Base-by-base conservation (phyloP, 2,113 vertebrate species). In the Todiramphus chloris region DNA sequence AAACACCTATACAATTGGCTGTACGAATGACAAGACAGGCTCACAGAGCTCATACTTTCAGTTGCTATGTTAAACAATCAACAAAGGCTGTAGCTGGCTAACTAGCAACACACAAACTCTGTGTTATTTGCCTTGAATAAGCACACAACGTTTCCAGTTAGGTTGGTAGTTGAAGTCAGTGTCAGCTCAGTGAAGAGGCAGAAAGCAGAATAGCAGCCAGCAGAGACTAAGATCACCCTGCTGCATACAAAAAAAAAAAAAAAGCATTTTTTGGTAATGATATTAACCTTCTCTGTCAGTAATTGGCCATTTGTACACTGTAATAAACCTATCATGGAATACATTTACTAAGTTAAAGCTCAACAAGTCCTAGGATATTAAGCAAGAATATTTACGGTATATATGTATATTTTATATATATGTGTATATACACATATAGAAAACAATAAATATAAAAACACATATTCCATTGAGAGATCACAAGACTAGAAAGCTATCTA, bases 101-200 rank as follows among this genome's bases (percentile, higher is more conserved):
- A 68, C 31, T 56, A 69, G n/a, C 55, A 92, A 93, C 91, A 55
- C 1, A 53, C 37, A 93, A 62, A 85, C 46, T 62, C 17, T 31
- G 13, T 2, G 0, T 7, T 44, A 31, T 6, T 19, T 55, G 89
- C 58, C 31, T 48, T 2, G 4, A 72, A 46, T 13, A 51, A 64
- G 27, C 2, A 0, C 46, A 20, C 17, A 44, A 64, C 75, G 43
- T 28, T 59, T 50, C 28, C 37, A 82, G 19, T 16, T 66, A 12
- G 16, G 11, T 3, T 3, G 0, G n/a, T 15, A 63, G 14, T 0
- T 31, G 55, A 82, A 67, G 24, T 27, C 7, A 1, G 48, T 31
- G 50, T 10, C 44, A 35, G 31, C 43, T 76, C 62, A 56, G 51
- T 18, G 63, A 83, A 43, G 63, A 86, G 27, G 68, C 15, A 64